A percentile compares a stretch with the other conserved stretches of the same genome.
phyloP scores from a whole-genome alignment of 2,113 vertebrate species.

The Cochlearius cochlearius region DNA sequence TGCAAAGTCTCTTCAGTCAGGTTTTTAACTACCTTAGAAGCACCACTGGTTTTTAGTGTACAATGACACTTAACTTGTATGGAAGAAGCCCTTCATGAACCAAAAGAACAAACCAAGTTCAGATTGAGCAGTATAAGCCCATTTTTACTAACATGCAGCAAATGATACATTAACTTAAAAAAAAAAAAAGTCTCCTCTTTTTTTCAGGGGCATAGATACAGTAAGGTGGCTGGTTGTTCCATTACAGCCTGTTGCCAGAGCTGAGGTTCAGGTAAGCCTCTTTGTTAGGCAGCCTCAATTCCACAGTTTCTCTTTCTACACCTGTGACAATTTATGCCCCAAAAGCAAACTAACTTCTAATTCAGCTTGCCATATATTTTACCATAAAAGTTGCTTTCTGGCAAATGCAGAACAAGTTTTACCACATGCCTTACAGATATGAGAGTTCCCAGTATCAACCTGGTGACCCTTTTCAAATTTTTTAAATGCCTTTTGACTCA shows the following conservation, averaged over 20 bases:
- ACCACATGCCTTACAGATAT: neutral
- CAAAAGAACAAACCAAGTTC: neutral
- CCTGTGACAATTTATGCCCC: neutral
- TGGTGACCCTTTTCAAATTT: neutral
- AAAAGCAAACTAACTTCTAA: neutral
- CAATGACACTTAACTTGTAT: neutral
- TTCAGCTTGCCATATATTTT: neutral
- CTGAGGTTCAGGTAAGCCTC: neutral
- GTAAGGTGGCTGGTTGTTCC: neutral
- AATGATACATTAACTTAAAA: neutral
- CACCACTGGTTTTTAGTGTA: neutral
- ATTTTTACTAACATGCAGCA: neutral
- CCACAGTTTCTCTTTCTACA: neutral
- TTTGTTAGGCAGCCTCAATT: neutral
- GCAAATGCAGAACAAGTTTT: slow-evolving; percentile 15
- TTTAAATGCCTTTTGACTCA: neutral
- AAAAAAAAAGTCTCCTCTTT: neutral
- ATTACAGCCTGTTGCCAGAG: neutral
- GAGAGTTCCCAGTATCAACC: neutral
- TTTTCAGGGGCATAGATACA: neutral
- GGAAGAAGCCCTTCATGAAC: neutral
- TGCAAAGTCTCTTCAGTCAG: neutral
- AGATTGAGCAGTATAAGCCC: neutral
- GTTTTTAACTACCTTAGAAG: neutral
- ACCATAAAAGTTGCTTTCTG: neutral